A percentile compares a stretch with the other conserved stretches of the same genome.
These are phyloP conservation scores for Agrochola lychnidis DNA, from an alignment of 2,888 invertebrate species.

Conservation along the genomic window DNA sequence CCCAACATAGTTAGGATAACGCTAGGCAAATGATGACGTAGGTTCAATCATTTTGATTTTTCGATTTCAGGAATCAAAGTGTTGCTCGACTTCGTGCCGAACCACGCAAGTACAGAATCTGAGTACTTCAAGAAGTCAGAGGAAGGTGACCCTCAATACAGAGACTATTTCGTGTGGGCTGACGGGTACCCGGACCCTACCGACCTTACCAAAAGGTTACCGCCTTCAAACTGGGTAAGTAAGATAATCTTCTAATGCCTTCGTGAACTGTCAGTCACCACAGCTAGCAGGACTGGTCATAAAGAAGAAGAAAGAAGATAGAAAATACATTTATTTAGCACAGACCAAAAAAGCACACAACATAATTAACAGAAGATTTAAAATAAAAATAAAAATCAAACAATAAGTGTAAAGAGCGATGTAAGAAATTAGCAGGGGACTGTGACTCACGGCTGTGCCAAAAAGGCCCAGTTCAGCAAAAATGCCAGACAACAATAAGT, in stretches of 20 bases:
- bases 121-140: constrained; percentile 95
- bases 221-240: constrained; percentile 90
- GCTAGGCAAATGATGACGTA: neutral
- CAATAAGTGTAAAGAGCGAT: too few relatives aligned
- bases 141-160: constrained; percentile 90
- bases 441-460: too few relatives aligned
- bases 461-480: too few relatives aligned
- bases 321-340: too few relatives aligned
- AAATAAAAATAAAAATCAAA: too few relatives aligned
- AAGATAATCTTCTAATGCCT: neutral
- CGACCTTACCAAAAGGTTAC: constrained; percentile 75
- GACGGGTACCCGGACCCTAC: constrained; percentile 86
- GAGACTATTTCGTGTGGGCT: constrained; percentile 95
- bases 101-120: constrained; percentile 93
- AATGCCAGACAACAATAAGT: too few relatives aligned
- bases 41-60: neutral
- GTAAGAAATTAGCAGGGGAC: too few relatives aligned
- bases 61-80: constrained; percentile 85
- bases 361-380: too few relatives aligned
- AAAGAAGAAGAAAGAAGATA: too few relatives aligned
- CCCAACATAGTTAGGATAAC: neutral
- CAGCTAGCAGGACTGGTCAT: neutral
- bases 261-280: neutral
- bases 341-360: too few relatives aligned
- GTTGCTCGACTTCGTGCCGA: constrained; percentile 92